Evolutionary conservation across 2,888 invertebrate genomes (phyloP), one percentile per base, ranked within the genome.

Genomic region (Eristalis intricaria): DNA sequence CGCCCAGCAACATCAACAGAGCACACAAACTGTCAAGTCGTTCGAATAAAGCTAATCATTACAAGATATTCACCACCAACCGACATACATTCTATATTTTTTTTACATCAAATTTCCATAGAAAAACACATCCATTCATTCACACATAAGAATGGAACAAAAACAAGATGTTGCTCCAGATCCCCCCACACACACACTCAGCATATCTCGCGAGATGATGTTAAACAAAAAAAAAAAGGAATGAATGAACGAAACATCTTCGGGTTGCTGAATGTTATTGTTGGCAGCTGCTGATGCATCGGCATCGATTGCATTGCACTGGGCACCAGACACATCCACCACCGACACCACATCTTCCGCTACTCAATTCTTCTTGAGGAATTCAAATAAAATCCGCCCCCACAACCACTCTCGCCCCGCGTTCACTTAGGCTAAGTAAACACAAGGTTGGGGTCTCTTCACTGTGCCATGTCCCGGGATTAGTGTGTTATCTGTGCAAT

Each of bases 281-380:
- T 82, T 86, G 86, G 78, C 78, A 86, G 86, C 86, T 86, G 86
- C 78, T 82, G 78, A 78, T 86, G 86, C 86, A 82, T 82, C 85
- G 70, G 82, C 77, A 26, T 60, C 26, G 15, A 29, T 23, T 60
- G 50, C 50, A 43, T 2, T 19, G 43, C 43, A 43, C n/a, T 40
- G 58, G 60, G 40, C 19, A 32, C 35, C 64, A 38, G 1, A 35
- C 32, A 8, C 35, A 15, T 26, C 38, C 61, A 81, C 40, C 79
- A 66, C 70, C n/a, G 61, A 35, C n/a, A n/a, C 35, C 35, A 11
- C 35, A 35, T 2, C 32, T 2, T 32, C 32, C 32, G 32, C 32
- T 32, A 32, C 32, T 32, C 32, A 32, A 32, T 32, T 58, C 63
- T 74, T 32, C 60, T 63, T 40, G 23, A 68, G 56, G 58, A 76